phyloP scores from a whole-genome alignment of 2,888 invertebrate species.

The Eilema sororculum region DNA sequence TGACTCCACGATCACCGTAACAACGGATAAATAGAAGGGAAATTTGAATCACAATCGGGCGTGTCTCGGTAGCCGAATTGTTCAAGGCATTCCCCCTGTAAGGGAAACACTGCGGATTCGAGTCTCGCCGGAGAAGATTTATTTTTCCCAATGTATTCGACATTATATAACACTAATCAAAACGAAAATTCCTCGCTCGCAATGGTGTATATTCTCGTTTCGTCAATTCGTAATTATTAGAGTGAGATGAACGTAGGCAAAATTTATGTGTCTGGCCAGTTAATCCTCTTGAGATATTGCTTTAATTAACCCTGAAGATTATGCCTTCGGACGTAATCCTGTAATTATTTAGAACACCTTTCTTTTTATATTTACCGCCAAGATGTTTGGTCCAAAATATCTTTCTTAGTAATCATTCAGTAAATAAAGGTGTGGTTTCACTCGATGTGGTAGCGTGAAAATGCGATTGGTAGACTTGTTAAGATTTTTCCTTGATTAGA shows the following conservation, averaged over 20 bases:
- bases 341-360: conserved; percentile 6
- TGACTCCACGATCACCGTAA: too few relatives aligned
- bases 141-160: too few relatives aligned
- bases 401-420: neutral
- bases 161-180: too few relatives aligned
- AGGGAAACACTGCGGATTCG: too few relatives aligned
- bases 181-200: neutral
- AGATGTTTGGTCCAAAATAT: neutral
- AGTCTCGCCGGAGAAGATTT: too few relatives aligned
- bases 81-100: too few relatives aligned
- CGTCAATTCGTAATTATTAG: conserved; percentile 2
- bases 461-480: too few relatives aligned
- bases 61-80: too few relatives aligned
- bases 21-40: too few relatives aligned
- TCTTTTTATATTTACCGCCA: conserved; percentile 5
- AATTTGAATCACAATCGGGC: too few relatives aligned
- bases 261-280: neutral
- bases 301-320: conserved; percentile 10
- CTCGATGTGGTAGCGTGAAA: too few relatives aligned
- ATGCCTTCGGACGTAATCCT: neutral
- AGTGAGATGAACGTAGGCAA: neutral
- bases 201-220: neutral
- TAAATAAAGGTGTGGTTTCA: neutral
- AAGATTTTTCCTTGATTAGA: neutral
- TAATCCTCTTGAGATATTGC: conserved; percentile 4